Evolutionary conservation across 2,888 invertebrate species (phyloP).

Genomic region (Drosophila imparisetae): DNA sequence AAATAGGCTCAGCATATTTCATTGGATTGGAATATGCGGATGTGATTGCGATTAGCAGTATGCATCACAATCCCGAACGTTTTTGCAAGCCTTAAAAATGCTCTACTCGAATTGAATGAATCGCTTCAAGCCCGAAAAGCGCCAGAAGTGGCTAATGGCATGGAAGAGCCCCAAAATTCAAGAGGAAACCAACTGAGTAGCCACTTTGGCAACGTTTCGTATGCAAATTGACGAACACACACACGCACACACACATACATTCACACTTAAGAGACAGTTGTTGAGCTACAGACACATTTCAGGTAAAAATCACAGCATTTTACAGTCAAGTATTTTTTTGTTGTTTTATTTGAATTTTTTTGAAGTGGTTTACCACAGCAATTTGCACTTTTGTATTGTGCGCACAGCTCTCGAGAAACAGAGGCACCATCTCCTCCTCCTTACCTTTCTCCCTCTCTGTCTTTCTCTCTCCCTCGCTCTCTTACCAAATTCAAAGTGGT

Average conservation of each 20-base stretch:
- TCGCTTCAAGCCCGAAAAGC: constrained; percentile 15
- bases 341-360: constrained; percentile 20
- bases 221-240: constrained; percentile 46
- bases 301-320: constrained; percentile 69
- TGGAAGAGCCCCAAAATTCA: constrained; percentile 44
- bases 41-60: constrained; percentile 33
- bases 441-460: not conserved
- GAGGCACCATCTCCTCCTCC: not conserved
- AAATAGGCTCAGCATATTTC: constrained; percentile 21
- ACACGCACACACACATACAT: not conserved
- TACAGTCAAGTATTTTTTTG: constrained; percentile 37
- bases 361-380: constrained; percentile 62
- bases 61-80: not conserved
- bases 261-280: constrained; percentile 28
- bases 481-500: not conserved
- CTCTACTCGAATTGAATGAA: constrained; percentile 3
- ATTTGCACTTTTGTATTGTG: constrained; percentile 71
- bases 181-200: constrained; percentile 54
- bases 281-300: constrained; percentile 56
- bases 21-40: constrained; percentile 27
- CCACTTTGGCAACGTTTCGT: constrained; percentile 64
- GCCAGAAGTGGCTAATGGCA: constrained; percentile 43
- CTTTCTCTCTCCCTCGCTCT: not conserved
- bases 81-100: constrained; percentile 8
- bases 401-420: constrained; percentile 46